phyloP scores from a whole-genome alignment of 2,113 vertebrate species.

The Megaceryle maxima region DNA sequence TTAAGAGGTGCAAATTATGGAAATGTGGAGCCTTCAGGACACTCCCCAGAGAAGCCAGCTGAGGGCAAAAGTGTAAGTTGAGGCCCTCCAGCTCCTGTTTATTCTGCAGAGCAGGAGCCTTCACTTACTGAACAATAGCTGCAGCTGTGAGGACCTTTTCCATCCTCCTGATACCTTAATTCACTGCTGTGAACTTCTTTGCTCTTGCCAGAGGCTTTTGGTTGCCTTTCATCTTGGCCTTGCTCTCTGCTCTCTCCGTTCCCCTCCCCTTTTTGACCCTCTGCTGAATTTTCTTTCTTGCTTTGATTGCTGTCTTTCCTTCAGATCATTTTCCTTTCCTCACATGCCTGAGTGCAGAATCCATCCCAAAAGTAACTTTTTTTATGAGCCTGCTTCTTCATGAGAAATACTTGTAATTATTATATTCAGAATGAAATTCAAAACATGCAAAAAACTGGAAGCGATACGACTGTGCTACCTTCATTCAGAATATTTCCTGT shows the following conservation, averaged over 20 bases:
- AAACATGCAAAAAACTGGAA: background rate
- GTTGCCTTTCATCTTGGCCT: conserved; percentile 14
- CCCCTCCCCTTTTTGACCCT: background rate
- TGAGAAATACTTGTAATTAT: background rate
- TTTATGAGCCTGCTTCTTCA: background rate
- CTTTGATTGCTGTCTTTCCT: background rate
- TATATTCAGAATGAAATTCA: conserved; percentile 13
- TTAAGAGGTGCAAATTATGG: background rate
- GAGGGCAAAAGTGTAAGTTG: background rate
- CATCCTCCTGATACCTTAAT: conserved; percentile 8
- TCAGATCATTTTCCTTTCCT: background rate
- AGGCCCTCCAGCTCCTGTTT: background rate
- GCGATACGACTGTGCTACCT: background rate
- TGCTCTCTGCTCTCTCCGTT: background rate
- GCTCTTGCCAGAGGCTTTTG: conserved; percentile 34
- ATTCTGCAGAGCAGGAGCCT: background rate
- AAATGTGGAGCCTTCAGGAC: background rate
- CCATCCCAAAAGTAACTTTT: background rate
- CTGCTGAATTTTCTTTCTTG: background rate
- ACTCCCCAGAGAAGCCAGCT: background rate
- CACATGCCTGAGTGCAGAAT: background rate
- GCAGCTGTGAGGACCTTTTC: background rate
- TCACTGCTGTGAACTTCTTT: conserved; percentile 40
- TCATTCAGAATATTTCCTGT: conserved; percentile 32
- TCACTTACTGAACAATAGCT: background rate